A percentile compares a stretch with the other conserved stretches of the same genome.
Conservation (phyloP, 2,113 vertebrate genomes). For the Mastomys coucha region DNA sequence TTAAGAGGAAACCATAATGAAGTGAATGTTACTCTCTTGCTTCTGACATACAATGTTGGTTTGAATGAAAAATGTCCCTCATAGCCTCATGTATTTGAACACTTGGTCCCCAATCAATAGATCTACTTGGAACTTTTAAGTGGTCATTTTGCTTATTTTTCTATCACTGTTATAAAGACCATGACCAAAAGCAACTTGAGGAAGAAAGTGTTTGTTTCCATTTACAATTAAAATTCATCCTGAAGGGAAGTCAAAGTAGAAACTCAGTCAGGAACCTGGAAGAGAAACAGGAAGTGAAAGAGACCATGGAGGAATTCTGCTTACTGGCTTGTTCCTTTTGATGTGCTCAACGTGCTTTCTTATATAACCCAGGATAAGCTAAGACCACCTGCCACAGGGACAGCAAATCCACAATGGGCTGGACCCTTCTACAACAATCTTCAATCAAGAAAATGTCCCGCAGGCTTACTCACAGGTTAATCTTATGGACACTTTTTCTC, state of each 20-base stretch:
- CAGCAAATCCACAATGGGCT: neutral
- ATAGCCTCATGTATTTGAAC: neutral
- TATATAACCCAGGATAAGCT: too few species aligned
- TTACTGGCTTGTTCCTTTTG: neutral
- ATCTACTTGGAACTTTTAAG: neutral
- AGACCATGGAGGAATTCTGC: neutral
- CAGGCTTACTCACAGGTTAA: neutral
- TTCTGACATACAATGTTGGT: neutral
- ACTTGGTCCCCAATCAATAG: neutral
- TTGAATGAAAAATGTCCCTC: neutral
- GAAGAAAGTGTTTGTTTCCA: neutral
- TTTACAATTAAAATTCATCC: neutral
- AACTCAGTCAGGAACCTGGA: neutral
- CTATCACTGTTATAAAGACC: neutral
- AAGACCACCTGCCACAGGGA: neutral
- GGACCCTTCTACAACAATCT: neutral
- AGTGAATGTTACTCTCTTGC: neutral
- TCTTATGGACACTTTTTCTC: neutral
- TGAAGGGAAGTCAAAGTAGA: neutral
- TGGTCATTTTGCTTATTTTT: neutral
- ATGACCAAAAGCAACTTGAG: neutral
- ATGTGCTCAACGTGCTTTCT: neutral
- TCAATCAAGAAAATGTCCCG: neutral
- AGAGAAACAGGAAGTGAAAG: neutral
- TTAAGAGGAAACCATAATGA: neutral